Conservation (phyloP, 1,140 invertebrate species). For the Rhopalosiphum maidis region DNA sequence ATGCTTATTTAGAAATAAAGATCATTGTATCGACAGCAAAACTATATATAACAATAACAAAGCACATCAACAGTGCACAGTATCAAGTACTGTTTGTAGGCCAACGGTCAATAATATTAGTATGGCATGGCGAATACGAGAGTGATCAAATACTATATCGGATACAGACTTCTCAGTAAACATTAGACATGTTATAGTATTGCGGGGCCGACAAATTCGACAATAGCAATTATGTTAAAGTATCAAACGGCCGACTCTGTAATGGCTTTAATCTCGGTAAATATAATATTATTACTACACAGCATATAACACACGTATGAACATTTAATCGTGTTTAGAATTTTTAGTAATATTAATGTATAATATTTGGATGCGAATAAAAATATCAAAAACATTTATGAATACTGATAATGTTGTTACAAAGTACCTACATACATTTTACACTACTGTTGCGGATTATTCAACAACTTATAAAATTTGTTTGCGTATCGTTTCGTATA, state of each 20-base stretch:
- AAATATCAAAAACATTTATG: too few relatives aligned
- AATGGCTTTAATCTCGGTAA: background rate
- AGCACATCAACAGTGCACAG: background rate
- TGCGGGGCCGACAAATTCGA: background rate
- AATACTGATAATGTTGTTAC: background rate
- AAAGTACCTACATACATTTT: background rate
- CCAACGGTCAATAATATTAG: background rate
- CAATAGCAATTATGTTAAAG: background rate
- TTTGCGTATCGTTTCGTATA: background rate
- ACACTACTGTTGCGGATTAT: background rate
- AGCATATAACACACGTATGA: background rate
- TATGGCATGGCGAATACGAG: background rate
- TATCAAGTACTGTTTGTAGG: background rate
- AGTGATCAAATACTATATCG: background rate
- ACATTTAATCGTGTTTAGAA: background rate
- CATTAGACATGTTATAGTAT: background rate
- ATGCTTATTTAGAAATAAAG: background rate
- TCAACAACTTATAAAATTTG: background rate
- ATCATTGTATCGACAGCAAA: background rate
- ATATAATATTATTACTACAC: background rate
- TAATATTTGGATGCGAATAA: too few relatives aligned
- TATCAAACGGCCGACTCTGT: background rate
- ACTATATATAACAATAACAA: background rate
- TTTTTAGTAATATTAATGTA: background rate
- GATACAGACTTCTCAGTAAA: background rate